A percentile compares a stretch with the other conserved stretches of the same genome.
Evolutionary conservation across 1,140 invertebrate genomes (phyloP).

Genomic region (Papilio dardanus): DNA sequence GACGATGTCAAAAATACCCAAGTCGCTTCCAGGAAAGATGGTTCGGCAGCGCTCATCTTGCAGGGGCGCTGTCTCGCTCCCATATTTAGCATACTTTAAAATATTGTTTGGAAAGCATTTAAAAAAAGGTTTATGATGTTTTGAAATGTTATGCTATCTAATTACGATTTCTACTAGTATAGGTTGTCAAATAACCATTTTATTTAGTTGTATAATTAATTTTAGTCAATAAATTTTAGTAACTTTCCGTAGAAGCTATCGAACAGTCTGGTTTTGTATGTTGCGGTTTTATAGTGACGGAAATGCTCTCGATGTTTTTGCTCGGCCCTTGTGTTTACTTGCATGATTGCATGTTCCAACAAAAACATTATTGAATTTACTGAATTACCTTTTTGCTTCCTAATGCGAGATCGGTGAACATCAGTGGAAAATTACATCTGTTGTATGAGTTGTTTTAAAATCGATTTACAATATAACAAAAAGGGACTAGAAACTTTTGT

Average conservation of each 20-base stretch:
- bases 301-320: background rate
- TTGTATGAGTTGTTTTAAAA: slow-evolving; percentile 1
- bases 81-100: background rate
- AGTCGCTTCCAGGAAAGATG: background rate
- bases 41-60: background rate
- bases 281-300: background rate
- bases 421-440: background rate
- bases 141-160: background rate
- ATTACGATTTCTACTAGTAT: too few species aligned
- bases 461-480: slow-evolving; percentile 7
- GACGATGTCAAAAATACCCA: background rate
- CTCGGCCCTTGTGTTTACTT: slow-evolving; percentile 9
- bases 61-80: background rate
- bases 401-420: background rate
- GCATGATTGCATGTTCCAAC: background rate
- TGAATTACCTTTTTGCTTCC: slow-evolving; percentile 11
- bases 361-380: slow-evolving; percentile 28
- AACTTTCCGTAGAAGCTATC: background rate
- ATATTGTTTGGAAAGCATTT: background rate
- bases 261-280: background rate
- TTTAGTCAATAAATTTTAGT: too few species aligned
- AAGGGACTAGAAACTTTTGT: background rate
- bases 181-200: too few species aligned
- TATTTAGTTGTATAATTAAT: too few species aligned
- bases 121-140: background rate